A percentile compares a stretch with the other conserved stretches of the same genome.
phyloP scores from a whole-genome alignment of 2,113 vertebrate species.

The Amazona guildingii region DNA sequence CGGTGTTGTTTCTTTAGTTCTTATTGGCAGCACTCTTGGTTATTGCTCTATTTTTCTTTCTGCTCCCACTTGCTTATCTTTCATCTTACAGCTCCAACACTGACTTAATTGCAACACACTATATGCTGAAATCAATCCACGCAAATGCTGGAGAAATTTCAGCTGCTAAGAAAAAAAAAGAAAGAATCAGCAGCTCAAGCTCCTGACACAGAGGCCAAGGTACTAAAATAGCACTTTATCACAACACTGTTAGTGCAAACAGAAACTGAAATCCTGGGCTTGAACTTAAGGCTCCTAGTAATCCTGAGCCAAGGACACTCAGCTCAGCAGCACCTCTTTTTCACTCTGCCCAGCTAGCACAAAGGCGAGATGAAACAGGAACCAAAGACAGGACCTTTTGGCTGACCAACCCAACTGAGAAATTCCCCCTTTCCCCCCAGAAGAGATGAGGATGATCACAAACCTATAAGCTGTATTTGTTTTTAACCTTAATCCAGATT shows the following conservation, averaged over 20 bases:
- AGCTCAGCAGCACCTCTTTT: background rate
- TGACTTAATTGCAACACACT: background rate
- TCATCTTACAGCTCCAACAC: background rate
- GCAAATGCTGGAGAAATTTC: background rate
- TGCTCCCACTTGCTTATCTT: background rate
- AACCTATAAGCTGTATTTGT: background rate
- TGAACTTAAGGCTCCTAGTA: background rate
- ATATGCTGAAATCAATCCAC: background rate
- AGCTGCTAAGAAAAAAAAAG: background rate
- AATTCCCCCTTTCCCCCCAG: too few species aligned
- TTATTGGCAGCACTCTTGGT: background rate
- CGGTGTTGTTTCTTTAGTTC: constrained; percentile 19
- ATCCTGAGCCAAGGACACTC: background rate
- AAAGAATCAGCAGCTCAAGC: background rate
- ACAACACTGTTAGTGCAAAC: background rate
- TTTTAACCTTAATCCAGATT: background rate
- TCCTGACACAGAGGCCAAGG: background rate
- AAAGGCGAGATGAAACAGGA: background rate
- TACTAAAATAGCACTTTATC: background rate
- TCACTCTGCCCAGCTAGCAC: background rate
- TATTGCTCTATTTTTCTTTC: constrained; percentile 34
- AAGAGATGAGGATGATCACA: background rate
- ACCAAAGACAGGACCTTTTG: background rate
- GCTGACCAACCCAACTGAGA: background rate
- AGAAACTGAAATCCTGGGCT: background rate